A percentile compares a stretch with the other conserved stretches of the same genome.
phyloP scores from a whole-genome alignment of 1,140 invertebrate genomes.

The Drosophila subobscura region DNA sequence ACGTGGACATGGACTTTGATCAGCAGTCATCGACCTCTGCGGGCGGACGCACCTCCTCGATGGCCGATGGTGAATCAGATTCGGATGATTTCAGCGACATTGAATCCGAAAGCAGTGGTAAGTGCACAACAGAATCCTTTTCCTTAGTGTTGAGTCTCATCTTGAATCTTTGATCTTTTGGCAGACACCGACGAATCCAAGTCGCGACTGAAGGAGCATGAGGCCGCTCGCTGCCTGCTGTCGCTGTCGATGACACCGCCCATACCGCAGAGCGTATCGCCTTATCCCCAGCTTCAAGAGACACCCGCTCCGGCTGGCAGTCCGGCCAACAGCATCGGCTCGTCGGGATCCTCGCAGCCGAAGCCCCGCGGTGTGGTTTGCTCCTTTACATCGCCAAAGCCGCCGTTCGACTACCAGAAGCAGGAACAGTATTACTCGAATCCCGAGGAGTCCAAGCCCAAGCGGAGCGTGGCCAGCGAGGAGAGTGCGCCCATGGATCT shows the following conservation, averaged over 20 bases:
- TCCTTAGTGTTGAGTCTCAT: no score
- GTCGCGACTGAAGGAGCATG: constrained; percentile 90
- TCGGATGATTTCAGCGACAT: constrained; percentile 88
- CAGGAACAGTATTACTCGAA: constrained; percentile 83
- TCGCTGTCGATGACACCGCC: constrained; percentile 87
- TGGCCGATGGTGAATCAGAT: constrained; percentile 85
- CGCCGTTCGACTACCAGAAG: constrained; percentile 81
- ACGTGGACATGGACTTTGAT: constrained; percentile 88
- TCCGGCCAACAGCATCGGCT: constrained; percentile 71
- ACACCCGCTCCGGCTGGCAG: constrained; percentile 52
- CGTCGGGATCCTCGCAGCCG: constrained; percentile 45
- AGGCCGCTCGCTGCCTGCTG: constrained; percentile 93
- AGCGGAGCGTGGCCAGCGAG: constrained; percentile 52
- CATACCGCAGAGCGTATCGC: constrained; percentile 68
- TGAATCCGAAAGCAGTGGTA: constrained; percentile 87
- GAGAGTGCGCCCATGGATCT: constrained; percentile 80
- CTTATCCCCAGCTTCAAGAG: constrained; percentile 52
- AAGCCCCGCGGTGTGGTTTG: constrained; percentile 58
- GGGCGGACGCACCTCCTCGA: constrained; percentile 83
- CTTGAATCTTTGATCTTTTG: neutral
- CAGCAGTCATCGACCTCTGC: constrained; percentile 86
- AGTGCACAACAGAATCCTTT: constrained; percentile 41
- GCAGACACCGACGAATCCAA: constrained; percentile 86
- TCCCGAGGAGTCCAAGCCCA: constrained; percentile 77
- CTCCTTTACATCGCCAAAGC: constrained; percentile 81